Percentiles rank a stretch among this genome's conserved stretches.
phyloP scores from a whole-genome alignment of 2,888 invertebrate species.

The Hirtodrosophila alboralis region DNA sequence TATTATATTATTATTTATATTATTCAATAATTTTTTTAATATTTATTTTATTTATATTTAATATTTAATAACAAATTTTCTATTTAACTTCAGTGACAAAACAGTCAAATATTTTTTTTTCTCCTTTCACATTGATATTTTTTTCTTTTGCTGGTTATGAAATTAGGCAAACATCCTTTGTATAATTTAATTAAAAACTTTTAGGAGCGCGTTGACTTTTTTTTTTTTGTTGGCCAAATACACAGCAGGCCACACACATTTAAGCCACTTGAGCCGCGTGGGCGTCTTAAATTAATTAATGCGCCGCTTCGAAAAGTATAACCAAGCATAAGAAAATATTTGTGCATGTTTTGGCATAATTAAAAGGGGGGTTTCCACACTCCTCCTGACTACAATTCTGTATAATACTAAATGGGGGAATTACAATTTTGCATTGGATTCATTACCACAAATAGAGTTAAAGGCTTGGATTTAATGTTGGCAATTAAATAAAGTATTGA shows the following conservation, averaged over 20 bases:
- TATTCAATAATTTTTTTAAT: too few relatives aligned
- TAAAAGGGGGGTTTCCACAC: constrained; percentile 61
- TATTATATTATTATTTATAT: too few relatives aligned
- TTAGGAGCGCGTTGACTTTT: constrained; percentile 54
- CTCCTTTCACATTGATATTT: constrained; percentile 10
- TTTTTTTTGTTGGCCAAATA: constrained; percentile 58
- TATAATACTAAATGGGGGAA: too few relatives aligned
- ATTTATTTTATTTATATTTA: too few relatives aligned
- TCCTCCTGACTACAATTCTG: too few relatives aligned
- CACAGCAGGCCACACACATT: constrained; percentile 58
- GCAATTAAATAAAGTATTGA: too few relatives aligned
- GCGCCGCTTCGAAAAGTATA: constrained; percentile 51
- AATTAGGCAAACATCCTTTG: constrained; percentile 63
- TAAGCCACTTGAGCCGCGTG: constrained; percentile 50
- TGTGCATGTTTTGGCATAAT: constrained; percentile 74
- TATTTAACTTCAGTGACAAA: too few relatives aligned
- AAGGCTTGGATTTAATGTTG: too few relatives aligned
- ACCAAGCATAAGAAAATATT: constrained; percentile 74
- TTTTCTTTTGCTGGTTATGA: constrained; percentile 31
- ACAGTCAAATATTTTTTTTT: too few relatives aligned
- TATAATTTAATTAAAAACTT: constrained; percentile 76
- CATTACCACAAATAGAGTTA: too few relatives aligned
- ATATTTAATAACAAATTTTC: too few relatives aligned
- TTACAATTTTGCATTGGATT: too few relatives aligned
- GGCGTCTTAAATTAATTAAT: constrained; percentile 71